phyloP scores from a whole-genome alignment of 2,113 vertebrate species.

The Pygathrix nemaeus region DNA sequence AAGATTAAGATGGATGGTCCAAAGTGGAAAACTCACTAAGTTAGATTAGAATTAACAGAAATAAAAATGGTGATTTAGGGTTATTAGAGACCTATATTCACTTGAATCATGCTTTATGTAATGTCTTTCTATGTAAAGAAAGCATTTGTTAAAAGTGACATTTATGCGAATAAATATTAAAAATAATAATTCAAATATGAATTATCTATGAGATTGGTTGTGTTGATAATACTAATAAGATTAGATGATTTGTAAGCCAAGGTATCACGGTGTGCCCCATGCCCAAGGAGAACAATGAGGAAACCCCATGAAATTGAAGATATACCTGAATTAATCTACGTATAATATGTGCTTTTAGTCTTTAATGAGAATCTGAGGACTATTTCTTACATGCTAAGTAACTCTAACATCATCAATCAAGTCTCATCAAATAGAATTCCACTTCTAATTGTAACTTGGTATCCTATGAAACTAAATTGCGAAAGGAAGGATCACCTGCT shows the following conservation, averaged over 20 bases:
- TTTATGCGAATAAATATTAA: neutral
- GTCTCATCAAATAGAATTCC: neutral
- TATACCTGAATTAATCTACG: neutral
- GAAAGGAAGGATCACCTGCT: neutral
- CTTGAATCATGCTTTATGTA: neutral
- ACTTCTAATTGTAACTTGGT: neutral
- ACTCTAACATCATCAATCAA: neutral
- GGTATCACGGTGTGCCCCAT: neutral
- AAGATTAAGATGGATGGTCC: neutral
- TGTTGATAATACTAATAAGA: neutral
- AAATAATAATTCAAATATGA: neutral
- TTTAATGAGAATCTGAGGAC: neutral
- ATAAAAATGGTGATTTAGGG: neutral
- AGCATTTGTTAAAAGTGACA: neutral
- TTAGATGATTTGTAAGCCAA: neutral
- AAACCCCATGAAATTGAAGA: neutral
- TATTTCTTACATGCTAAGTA: neutral
- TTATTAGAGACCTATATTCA: neutral
- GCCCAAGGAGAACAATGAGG: neutral
- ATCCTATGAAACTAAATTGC: neutral
- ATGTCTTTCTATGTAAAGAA: neutral
- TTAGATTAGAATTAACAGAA: neutral
- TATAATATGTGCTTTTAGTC: neutral
- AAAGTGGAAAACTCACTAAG: neutral
- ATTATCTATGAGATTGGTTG: neutral